These are phyloP conservation scores for Acipenser ruthenus DNA, from an alignment of 2,797 vertebrate species.

Conservation along the genomic window DNA sequence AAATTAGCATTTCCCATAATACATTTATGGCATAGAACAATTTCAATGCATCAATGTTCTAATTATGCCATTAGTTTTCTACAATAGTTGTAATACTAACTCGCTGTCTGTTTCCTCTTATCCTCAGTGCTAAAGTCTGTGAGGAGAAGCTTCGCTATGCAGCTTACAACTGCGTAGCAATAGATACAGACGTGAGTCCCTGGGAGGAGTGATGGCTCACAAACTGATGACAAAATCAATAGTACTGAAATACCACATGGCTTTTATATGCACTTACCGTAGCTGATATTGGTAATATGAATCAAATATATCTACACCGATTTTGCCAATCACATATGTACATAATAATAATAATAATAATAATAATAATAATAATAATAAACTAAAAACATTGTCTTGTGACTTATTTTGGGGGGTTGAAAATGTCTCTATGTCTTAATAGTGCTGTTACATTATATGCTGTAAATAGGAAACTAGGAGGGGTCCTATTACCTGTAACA, in stretches of 20 bases:
- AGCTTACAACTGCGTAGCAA: constrained; percentile 96
- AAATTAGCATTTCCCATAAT: too few species aligned
- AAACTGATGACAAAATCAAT: constrained; percentile 15
- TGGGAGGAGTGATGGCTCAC: constrained; percentile 81
- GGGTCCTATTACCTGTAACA: too few species aligned
- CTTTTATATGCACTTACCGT: constrained; percentile 23
- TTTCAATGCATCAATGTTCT: too few species aligned
- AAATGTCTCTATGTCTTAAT: too few species aligned
- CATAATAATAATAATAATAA: constrained; percentile 29
- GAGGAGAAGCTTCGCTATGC: constrained; percentile 96
- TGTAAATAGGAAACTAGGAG: too few species aligned
- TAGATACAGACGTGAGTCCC: constrained; percentile 94
- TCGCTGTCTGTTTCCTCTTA: not conserved
- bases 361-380: not conserved
- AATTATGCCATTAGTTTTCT: too few species aligned
- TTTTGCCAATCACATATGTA: constrained; percentile 37
- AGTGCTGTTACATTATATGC: too few species aligned
- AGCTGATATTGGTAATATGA: constrained; percentile 24
- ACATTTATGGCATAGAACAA: too few species aligned
- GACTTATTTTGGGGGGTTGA: too few species aligned
- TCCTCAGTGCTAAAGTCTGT: constrained; percentile 80
- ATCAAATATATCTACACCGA: constrained; percentile 30
- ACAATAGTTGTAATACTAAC: too few species aligned
- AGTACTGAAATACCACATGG: constrained; percentile 19
- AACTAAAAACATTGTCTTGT: too few species aligned